Evolutionary conservation across 2,888 invertebrate genomes (phyloP), one percentile per base, ranked within the genome.

Genomic region (Alviniconcha strummeri): DNA sequence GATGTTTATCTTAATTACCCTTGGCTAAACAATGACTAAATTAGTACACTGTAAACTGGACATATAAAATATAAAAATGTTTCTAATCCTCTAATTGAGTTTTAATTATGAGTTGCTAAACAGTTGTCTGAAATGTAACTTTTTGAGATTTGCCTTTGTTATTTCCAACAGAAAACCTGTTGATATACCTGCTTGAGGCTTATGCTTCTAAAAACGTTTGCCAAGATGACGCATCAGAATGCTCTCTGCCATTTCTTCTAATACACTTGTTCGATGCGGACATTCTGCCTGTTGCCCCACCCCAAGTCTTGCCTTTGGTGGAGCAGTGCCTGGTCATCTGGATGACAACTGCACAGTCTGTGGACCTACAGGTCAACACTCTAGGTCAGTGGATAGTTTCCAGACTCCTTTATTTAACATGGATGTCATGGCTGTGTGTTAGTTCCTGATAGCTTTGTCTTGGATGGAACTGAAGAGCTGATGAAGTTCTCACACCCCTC

Each of bases 241-340:
- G 82, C 52, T 82, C 77, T 13, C 54, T 82, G 77, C n/a, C 57
- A 54, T 77, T 67, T 19, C 56, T 82, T 19, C 69, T 82, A 54
- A 77, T n/a, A 15, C 77, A 56, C 3, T 56, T 82, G 36, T 82
- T 67, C 64, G 82, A 77, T 36, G 77, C 19, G 55, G 77, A 76
- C 67, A 54, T 77, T 15, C 52, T 82, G 54, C 82, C 77, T 17
- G 71, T 19, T 15, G 77, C 77, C 15, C 57, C 82, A 19, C 13
- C 82, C 54, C 8, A 19, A 7, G 75, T 71, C 5, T 52, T 77
- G 36, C 55, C 69, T 9, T 15, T 36, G 15, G 77, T 82, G 56
- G 76, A 77, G 11, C 17, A 56, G 55, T 57, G 67, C 36, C 56
- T 82, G 13, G 17, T 82, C 19, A 52, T 9, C 69, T 69, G 77